phyloP scores from a whole-genome alignment of 2,888 invertebrate genomes.

The Branchinecta sandiegonensis region DNA sequence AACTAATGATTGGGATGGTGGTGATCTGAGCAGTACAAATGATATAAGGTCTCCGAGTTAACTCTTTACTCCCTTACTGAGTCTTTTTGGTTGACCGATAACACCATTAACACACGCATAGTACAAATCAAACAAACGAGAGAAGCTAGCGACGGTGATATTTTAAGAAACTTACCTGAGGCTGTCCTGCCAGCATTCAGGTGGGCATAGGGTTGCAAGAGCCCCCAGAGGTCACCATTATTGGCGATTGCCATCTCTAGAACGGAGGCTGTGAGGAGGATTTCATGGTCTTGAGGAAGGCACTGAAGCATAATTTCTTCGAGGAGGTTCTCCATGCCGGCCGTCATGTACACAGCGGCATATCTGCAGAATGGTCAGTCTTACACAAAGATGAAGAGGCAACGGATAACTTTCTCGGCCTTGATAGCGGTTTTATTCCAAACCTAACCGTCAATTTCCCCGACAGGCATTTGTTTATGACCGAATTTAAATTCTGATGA shows the following conservation, averaged over 20 bases:
- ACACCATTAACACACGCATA: too few species aligned
- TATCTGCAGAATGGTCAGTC: constrained; percentile 41
- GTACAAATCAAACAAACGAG: too few species aligned
- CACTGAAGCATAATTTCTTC: constrained; percentile 68
- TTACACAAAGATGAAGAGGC: background rate
- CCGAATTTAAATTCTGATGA: too few species aligned
- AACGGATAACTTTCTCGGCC: too few species aligned
- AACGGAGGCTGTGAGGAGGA: constrained; percentile 56
- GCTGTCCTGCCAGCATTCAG: constrained; percentile 74
- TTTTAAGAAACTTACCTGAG: constrained; percentile 43
- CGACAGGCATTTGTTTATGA: too few species aligned
- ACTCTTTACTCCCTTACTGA: too few species aligned
- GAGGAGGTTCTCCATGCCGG: constrained; percentile 71
- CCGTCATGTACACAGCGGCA: constrained; percentile 75
- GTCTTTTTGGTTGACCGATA: too few species aligned
- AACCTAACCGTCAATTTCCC: too few species aligned
- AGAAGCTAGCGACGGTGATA: background rate
- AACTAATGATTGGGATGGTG: too few species aligned
- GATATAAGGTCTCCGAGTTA: too few species aligned
- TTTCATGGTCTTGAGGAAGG: constrained; percentile 42
- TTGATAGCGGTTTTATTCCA: too few species aligned
- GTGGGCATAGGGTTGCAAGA: constrained; percentile 78
- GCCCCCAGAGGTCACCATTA: constrained; percentile 75
- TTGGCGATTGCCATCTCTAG: constrained; percentile 70
- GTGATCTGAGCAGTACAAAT: too few species aligned